A percentile compares a stretch with the other conserved stretches of the same genome.
These are phyloP conservation scores for Nothoprocta perdicaria DNA, from an alignment of 2,113 vertebrate species.

Conservation along the genomic window DNA sequence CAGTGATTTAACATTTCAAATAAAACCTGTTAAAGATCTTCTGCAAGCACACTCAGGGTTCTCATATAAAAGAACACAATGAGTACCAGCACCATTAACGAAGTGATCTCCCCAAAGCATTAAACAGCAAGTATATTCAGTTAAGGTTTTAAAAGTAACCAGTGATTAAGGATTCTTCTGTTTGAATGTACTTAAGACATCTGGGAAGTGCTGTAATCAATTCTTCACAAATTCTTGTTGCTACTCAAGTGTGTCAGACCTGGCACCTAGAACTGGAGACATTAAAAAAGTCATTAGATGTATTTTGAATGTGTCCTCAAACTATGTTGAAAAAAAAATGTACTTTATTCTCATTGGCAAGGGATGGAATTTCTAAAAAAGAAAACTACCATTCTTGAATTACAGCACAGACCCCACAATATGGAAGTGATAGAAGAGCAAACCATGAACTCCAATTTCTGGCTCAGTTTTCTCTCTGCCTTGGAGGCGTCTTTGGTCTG, in stretches of 20 bases:
- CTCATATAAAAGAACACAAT: slow-evolving; percentile 1
- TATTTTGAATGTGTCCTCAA: neutral
- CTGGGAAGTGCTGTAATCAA: neutral
- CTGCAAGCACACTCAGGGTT: slow-evolving; percentile 23
- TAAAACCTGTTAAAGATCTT: slow-evolving; percentile 46
- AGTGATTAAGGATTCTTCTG: neutral
- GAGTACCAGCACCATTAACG: neutral
- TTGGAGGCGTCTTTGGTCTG: neutral
- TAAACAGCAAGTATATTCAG: slow-evolving; percentile 8
- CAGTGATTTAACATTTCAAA: slow-evolving; percentile 60
- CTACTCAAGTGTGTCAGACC: neutral
- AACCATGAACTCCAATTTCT: neutral
- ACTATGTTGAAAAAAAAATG: neutral
- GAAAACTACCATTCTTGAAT: neutral
- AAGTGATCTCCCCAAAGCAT: slow-evolving; percentile 41
- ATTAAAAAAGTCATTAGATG: neutral
- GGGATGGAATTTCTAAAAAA: neutral
- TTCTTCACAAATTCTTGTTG: neutral
- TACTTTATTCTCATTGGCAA: neutral
- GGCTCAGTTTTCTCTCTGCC: neutral
- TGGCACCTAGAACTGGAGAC: neutral
- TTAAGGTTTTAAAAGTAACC: neutral
- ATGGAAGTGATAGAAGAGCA: neutral
- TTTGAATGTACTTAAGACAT: neutral
- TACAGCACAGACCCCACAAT: neutral